Percentiles rank a stretch among this genome's conserved stretches.
Conservation (phyloP, 2,113 vertebrate species). For the Bettongia penicillata region DNA sequence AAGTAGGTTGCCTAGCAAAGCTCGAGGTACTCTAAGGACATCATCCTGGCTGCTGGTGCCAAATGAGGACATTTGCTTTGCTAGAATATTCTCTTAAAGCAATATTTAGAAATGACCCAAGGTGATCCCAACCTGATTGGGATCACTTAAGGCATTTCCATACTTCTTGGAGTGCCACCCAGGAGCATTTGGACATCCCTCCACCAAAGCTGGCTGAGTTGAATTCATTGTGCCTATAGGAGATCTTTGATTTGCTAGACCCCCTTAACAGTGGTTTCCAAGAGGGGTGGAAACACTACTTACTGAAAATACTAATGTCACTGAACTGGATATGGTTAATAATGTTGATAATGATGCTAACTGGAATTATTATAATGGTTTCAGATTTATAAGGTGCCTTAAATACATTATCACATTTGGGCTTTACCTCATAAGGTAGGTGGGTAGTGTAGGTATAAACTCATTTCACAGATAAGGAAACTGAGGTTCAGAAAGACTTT, state of each 20-base stretch:
- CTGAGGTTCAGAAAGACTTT: background rate
- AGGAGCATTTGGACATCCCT: background rate
- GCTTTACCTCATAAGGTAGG: background rate
- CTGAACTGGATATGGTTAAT: background rate
- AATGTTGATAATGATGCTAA: background rate
- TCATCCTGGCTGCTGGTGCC: background rate
- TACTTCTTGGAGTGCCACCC: background rate
- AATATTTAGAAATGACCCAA: background rate
- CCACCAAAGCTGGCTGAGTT: accelerated
- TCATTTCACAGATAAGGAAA: background rate
- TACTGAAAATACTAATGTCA: background rate
- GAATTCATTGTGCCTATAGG: background rate
- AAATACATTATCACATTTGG: background rate
- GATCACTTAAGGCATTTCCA: background rate
- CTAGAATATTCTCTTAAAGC: background rate
- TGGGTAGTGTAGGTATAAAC: background rate
- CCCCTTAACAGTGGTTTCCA: background rate
- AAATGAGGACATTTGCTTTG: background rate
- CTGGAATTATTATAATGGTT: background rate
- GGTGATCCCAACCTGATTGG: background rate
- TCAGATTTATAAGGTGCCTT: background rate
- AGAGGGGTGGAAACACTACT: background rate
- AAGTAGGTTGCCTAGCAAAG: background rate
- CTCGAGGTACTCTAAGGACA: background rate
- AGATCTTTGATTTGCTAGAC: background rate